Evolutionary conservation across 2,888 invertebrate genomes (phyloP), one percentile per base, ranked within the genome.

Genomic region (Syritta pipiens): DNA sequence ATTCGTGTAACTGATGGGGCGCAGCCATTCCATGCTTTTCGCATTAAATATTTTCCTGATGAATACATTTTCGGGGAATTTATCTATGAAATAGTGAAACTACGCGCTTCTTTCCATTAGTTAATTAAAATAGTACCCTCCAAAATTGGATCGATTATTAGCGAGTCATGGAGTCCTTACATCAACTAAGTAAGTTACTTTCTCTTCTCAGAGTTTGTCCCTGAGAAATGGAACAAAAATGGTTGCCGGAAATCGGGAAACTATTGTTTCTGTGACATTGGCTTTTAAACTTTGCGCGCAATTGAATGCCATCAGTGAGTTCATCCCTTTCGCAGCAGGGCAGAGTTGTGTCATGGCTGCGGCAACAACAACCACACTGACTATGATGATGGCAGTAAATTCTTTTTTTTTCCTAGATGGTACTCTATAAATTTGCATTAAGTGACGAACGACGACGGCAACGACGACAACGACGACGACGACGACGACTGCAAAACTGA

Each of bases 371-470:
- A n/a, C n/a, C n/a, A n/a, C 37, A 14, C 14, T 17, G 30, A 46
- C 44, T 42, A 48, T 48, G 22, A 55, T 32, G 53, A 46, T 49
- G 53, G 32, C 48, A 71, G 53, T 67, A 77, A 65, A 77, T 37
- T 28, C n/a, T 17, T 37, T 17, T 17, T 37, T 72, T 49, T 37
- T 28, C 30, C 55, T 55, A 71, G 65, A 65, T 65, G 77, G 44
- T 55, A 67, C 77, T 72, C 77, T 60, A 72, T 77, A 72, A 77
- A 77, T 77, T 77, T 72, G 60, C 77, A 77, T 77, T 72, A 67
- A 72, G 46, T 77, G 60, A 72, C 59, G 65, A 72, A 77, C 46
- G 60, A 71, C 69, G 59, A 60, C 65, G 65, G 72, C 53, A 67
- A 60, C n/a, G 71, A 12, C 53, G 48, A 60, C 65, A n/a, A 32